Conservation (phyloP, 2,113 vertebrate genomes). For the Phyllostomus discolor region DNA sequence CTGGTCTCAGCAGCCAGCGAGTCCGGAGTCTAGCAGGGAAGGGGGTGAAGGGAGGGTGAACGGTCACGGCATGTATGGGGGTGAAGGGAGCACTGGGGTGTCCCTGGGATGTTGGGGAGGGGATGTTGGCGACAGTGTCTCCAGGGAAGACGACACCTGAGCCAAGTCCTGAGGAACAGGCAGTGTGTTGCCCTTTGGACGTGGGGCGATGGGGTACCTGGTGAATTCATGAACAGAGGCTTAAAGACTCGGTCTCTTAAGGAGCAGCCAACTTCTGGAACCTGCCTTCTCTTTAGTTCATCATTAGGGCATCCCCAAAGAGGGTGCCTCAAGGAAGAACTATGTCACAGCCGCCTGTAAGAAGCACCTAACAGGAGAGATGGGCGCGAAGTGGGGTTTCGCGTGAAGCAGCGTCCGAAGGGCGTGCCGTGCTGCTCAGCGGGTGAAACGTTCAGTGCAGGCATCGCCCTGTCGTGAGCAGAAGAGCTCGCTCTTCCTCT, state of each 20-base stretch:
- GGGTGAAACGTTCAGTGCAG: not conserved
- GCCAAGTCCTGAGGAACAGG: not conserved
- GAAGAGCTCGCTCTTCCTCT: not conserved
- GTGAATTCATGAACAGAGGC: not conserved
- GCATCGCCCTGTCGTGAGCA: not conserved
- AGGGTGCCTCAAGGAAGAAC: not conserved
- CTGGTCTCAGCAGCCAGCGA: not conserved
- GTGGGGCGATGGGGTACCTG: not conserved
- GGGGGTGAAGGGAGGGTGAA: not conserved
- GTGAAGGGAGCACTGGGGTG: not conserved
- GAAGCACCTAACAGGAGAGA: constrained; percentile 5
- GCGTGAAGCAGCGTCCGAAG: not conserved
- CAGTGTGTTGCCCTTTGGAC: not conserved
- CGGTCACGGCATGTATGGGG: not conserved
- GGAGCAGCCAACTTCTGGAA: not conserved
- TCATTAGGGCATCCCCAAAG: not conserved
- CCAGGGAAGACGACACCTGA: not conserved
- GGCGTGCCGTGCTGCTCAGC: not conserved
- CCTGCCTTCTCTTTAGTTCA: not conserved
- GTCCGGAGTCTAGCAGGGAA: not conserved
- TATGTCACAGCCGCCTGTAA: not conserved
- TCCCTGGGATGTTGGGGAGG: not conserved
- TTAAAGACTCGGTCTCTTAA: not conserved
- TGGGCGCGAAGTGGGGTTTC: not conserved
- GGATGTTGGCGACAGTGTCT: not conserved